Base-by-base conservation (phyloP, 2,797 vertebrate species). In the Alectoris magna region DNA sequence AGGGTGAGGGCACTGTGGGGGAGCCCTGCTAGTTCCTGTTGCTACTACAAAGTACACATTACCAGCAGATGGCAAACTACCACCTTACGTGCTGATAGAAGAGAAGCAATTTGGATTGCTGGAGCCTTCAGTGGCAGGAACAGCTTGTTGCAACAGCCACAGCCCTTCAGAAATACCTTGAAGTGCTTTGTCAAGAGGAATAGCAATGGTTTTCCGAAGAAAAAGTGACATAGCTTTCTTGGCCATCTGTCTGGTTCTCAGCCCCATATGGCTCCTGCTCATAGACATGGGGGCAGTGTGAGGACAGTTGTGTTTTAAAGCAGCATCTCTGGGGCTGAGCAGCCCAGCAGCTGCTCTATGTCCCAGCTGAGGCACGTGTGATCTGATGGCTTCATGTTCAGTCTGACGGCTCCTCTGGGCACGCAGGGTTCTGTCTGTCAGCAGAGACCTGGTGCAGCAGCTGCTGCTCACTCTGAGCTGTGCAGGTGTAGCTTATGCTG, bases 401-500 rank as follows among this genome's bases (percentile, higher is more conserved):
- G 49, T 27, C 18, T n/a, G 31, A n/a, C 14, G 7, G 55, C 31
- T 56, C 31, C 19, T 6, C 55, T 56, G 31, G 11, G 55, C 18
- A 21, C 55, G 7, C 16, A 18, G 18, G 17, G 18, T 56, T 56
- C 55, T 56, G 31, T n/a, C 29, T 31, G 31, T n/a, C 56, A 58
- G 34, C 1, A 27, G 3, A 66, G 29, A 43, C 22, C 26, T 66
- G 23, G 34, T 77, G 62, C 31, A 72, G 46, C 16, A 44, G 49
- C 18, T 66, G 36, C 49, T 88, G 53, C 67, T 78, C 39, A 38
- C 29, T 27, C 55, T 81, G 76, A 75, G 41, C 44, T n/a, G 18
- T 71, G 73, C 53, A 53, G 70, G 9, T 44, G 60, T 90, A 64
- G 22, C 22, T 86, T 84, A 58, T 88, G 21, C 70, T 74, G 55